Percentiles rank a stretch among this genome's conserved stretches.
phyloP scores from a whole-genome alignment of 2,113 vertebrate genomes.

The Phaethon lepturus region DNA sequence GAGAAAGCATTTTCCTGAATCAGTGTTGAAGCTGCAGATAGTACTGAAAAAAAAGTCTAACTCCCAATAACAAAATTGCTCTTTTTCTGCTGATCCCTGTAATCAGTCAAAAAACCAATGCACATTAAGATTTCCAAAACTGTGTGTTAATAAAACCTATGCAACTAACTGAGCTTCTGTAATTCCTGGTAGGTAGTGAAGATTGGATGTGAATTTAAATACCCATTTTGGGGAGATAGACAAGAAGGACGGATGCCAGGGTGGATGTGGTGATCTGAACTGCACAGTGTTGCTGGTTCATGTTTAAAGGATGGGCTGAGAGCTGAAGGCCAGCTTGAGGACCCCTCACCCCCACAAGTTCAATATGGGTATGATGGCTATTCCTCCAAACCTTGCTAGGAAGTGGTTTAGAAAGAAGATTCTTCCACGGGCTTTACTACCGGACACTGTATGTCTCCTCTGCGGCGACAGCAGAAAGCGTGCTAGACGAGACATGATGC shows the following conservation, averaged over 20 bases:
- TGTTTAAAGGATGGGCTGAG: neutral
- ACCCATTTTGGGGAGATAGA: neutral
- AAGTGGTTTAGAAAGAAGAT: neutral
- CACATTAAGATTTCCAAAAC: neutral
- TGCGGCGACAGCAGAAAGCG: neutral
- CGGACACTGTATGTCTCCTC: neutral
- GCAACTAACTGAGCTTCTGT: neutral
- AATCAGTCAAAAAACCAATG: neutral
- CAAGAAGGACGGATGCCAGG: neutral
- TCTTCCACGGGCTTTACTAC: neutral
- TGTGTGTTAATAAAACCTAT: neutral
- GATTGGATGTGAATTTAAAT: neutral
- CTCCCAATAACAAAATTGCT: neutral
- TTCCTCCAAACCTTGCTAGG: neutral
- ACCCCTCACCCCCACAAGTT: neutral
- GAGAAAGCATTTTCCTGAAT: slow-evolving; percentile 22
- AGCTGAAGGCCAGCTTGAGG: neutral
- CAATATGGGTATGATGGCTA: neutral
- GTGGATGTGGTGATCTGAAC: neutral
- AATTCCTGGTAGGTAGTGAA: neutral
- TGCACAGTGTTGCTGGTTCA: rapidly evolving
- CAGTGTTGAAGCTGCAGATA: neutral
- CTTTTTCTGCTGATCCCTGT: neutral
- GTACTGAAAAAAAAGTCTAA: neutral
- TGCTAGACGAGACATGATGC: neutral